Percentiles rank a stretch among this genome's conserved stretches.
phyloP scores from a whole-genome alignment of 2,888 invertebrate species.

The Leptinotarsa tumamoca region DNA sequence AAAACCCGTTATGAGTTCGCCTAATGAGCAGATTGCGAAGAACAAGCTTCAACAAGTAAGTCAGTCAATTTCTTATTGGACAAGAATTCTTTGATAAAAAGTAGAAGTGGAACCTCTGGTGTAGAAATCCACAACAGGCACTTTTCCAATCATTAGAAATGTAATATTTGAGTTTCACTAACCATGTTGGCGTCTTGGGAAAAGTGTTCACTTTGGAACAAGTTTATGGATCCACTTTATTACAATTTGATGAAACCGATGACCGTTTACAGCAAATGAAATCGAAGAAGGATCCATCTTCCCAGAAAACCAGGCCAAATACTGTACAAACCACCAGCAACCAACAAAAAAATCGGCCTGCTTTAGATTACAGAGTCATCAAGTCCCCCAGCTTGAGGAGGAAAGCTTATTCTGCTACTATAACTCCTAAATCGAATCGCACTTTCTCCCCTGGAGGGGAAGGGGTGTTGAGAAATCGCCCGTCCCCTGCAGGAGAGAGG shows the following conservation, averaged over 20 bases:
- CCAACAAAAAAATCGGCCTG: constrained; percentile 17
- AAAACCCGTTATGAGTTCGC: constrained; percentile 20
- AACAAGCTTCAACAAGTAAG: constrained; percentile 21
- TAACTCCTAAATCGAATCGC: constrained; percentile 41
- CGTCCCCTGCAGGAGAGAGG: neutral
- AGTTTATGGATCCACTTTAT: no score
- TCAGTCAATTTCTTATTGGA: neutral
- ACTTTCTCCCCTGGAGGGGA: constrained; percentile 19
- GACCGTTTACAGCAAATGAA: constrained; percentile 16
- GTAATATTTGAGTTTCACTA: no score
- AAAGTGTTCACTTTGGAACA: no score
- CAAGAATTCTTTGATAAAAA: no score
- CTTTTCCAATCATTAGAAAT: no score
- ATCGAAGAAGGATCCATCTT: constrained; percentile 20
- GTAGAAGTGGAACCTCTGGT: no score
- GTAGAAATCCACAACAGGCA: no score
- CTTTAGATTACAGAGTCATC: constrained; percentile 44
- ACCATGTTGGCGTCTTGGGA: no score
- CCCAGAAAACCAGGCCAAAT: constrained; percentile 29
- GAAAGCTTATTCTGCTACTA: constrained; percentile 51
- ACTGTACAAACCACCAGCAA: constrained; percentile 38
- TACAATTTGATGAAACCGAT: neutral
- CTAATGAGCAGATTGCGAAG: constrained; percentile 13
- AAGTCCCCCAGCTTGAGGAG: constrained; percentile 49
- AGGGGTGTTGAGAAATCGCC: neutral